These are phyloP conservation scores for Trematocara caparti DNA, from an alignment of 2,797 vertebrate species.

Conservation along the genomic window DNA sequence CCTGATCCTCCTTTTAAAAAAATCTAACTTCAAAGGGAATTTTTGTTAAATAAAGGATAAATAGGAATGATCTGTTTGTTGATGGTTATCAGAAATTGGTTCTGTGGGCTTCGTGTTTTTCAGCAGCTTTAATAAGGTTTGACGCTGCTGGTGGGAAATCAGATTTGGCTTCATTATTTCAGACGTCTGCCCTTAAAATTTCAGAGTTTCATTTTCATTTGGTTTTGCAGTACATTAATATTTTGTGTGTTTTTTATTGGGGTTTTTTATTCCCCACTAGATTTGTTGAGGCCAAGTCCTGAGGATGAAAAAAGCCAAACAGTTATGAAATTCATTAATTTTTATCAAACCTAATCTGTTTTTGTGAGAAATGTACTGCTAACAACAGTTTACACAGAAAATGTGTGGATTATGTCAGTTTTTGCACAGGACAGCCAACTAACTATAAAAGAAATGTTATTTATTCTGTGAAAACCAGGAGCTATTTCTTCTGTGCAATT, in stretches of 20 bases:
- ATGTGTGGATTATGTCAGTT: background rate
- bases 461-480: background rate
- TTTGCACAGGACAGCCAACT: background rate
- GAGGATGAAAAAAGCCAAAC: background rate
- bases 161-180: background rate
- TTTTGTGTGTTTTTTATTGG: background rate
- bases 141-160: background rate
- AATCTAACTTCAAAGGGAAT: background rate
- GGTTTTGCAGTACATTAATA: background rate
- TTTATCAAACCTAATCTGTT: background rate
- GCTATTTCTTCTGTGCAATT: background rate
- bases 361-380: background rate
- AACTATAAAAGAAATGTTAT: background rate
- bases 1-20: background rate
- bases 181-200: background rate
- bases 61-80: background rate
- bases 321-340: background rate
- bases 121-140: background rate
- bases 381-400: background rate
- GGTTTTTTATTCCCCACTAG: rapidly evolving
- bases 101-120: background rate
- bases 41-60: background rate
- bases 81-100: background rate
- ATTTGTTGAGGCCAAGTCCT: background rate
- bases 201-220: background rate